phyloP scores from a whole-genome alignment of 2,797 vertebrate species.

The Tapirus indicus region DNA sequence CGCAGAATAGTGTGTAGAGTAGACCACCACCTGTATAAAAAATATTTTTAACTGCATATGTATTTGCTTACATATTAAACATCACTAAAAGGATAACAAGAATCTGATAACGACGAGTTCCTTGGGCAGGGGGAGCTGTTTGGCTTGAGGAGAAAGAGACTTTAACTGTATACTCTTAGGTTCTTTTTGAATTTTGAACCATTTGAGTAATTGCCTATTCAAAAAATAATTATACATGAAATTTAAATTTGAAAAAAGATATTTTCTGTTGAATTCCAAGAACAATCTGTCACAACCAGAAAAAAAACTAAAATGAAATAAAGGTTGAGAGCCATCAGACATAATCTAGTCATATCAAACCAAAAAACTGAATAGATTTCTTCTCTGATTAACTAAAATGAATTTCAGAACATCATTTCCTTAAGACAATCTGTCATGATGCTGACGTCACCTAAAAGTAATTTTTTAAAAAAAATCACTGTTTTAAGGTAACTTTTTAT shows the following conservation, averaged over 20 bases:
- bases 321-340: neutral
- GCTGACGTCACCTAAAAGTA: no score
- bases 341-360: neutral
- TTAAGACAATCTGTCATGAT: neutral
- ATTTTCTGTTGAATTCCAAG: neutral
- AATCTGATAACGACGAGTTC: neutral
- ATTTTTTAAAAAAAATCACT: neutral
- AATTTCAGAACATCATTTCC: neutral
- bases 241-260: neutral
- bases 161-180: neutral
- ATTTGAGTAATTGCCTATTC: neutral
- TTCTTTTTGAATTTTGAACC: neutral
- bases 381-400: neutral
- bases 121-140: neutral
- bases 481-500: neutral
- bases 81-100: neutral
- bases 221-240: constrained; percentile 46
- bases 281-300: neutral
- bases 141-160: neutral
- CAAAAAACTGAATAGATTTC: constrained; percentile 9
- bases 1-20: neutral
- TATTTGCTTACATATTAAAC: neutral
- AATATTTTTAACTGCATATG: neutral
- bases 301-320: constrained; percentile 38
- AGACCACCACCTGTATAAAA: neutral